Base-by-base conservation (phyloP, 2,113 vertebrate species). In the Beaufortia kweichowensis region DNA sequence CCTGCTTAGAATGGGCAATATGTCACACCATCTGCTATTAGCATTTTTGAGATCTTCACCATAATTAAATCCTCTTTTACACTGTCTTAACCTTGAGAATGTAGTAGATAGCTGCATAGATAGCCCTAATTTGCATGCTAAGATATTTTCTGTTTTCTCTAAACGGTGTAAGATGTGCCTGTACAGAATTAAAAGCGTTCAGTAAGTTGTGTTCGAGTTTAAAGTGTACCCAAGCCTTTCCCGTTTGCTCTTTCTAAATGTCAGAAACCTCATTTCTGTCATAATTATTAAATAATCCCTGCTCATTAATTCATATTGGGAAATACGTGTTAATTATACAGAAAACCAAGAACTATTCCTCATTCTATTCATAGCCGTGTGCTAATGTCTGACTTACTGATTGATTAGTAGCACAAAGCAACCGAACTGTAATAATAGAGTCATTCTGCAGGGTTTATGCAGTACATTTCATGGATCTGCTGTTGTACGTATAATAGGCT, bases 381-480 rank as follows among this genome's bases (percentile, higher is more conserved):
- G 29, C 78, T 75, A 28, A 55, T 66, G 41, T 67, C 35, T 31
- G 39, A 31, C 24, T 72, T 29, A 14, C 55, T 62, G 67, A 81
- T 43, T 75, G 31, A 75, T 55, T 56, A 50, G 43, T 55, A 11
- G 64, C 31, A 74, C 11, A 31, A 41, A 75, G 24, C 15, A 65
- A 35, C 77, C 79, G 50, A 46, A 78, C 39, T 64, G 31, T 35
- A 71, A 70, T 71, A 23, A 76, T 41, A 33, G 17, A n/a, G 33
- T 64, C 31, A 46, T 71, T 65, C 17, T 64, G 14, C 55, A 57
- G 26, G 21, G 28, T 43, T 29, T 14, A 26, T 61, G 74, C 50
- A 75, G 29, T n/a, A 73, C 28, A 73, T 69, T 50, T 61, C 23
- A 66, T 21, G 31, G 19, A 77, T 78, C 41, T 55, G 48, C 31